A percentile compares a stretch with the other conserved stretches of the same genome.
phyloP scores from a whole-genome alignment of 2,888 invertebrate genomes.

The Leptopilina syphax region DNA sequence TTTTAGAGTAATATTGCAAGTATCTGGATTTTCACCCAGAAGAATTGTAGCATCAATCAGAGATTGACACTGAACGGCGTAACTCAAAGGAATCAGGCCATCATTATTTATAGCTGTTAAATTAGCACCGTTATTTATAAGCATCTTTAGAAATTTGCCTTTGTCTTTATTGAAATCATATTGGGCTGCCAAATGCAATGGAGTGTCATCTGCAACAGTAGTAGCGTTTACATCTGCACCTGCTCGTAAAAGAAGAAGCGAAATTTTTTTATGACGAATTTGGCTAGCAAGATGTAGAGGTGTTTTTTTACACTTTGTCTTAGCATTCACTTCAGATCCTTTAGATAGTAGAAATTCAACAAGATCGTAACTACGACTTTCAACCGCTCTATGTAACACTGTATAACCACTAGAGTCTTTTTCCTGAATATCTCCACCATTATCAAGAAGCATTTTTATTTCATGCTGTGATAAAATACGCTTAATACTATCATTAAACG shows the following conservation, averaged over 20 bases:
- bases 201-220: not conserved
- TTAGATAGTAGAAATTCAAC: not conserved
- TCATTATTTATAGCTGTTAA: not conserved
- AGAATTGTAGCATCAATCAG: not conserved
- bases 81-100: not conserved
- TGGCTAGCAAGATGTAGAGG: not conserved
- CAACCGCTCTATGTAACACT: not conserved
- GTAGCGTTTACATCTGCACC: not conserved
- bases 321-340: not conserved
- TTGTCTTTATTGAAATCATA: not conserved
- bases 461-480: not conserved
- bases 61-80: not conserved
- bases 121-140: not conserved
- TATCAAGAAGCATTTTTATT: not conserved
- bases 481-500: not conserved
- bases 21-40: conserved; percentile 1
- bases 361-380: not conserved
- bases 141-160: no score
- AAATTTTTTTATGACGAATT: not conserved
- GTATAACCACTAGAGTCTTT: not conserved
- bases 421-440: not conserved
- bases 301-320: not conserved
- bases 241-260: not conserved
- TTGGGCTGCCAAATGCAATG: not conserved
- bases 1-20: not conserved